phyloP scores from a whole-genome alignment of 2,888 invertebrate species.

The Unio delphinus region DNA sequence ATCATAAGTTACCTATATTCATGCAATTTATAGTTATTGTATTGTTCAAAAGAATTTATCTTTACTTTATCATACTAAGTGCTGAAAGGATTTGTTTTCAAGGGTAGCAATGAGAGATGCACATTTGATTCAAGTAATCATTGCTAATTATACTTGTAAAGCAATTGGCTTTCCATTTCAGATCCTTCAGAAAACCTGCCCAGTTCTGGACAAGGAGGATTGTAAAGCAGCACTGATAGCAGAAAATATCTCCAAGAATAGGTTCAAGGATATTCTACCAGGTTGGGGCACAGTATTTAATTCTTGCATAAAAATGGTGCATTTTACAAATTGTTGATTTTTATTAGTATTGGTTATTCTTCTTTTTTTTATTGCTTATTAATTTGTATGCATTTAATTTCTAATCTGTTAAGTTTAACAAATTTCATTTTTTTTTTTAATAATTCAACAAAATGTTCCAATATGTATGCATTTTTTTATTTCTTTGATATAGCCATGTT shows the following conservation, averaged over 20 bases:
- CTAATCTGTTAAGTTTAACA: not conserved
- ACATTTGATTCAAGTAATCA: too few species aligned
- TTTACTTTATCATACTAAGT: too few species aligned
- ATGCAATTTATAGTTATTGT: too few species aligned
- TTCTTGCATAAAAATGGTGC: not conserved
- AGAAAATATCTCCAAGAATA: slow-evolving; percentile 62
- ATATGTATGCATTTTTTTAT: too few species aligned
- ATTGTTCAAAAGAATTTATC: too few species aligned
- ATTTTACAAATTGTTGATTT: not conserved
- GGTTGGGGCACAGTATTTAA: slow-evolving; percentile 29
- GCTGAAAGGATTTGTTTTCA: too few species aligned
- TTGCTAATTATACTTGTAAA: not conserved
- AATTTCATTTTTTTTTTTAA: not conserved
- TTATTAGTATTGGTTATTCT: not conserved
- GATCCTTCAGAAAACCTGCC: slow-evolving; percentile 58
- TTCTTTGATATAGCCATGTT: too few species aligned
- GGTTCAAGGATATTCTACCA: slow-evolving; percentile 65
- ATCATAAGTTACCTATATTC: too few species aligned
- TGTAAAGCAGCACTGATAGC: slow-evolving; percentile 55
- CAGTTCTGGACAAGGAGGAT: slow-evolving; percentile 57
- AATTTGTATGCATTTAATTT: not conserved
- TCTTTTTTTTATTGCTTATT: not conserved
- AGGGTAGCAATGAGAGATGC: too few species aligned
- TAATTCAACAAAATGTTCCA: not conserved
- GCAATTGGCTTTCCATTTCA: slow-evolving; percentile 15